Percentiles rank a stretch among this genome's conserved stretches.
Conservation (phyloP, 2,113 vertebrate genomes). For the Corythornis madagascariensis region DNA sequence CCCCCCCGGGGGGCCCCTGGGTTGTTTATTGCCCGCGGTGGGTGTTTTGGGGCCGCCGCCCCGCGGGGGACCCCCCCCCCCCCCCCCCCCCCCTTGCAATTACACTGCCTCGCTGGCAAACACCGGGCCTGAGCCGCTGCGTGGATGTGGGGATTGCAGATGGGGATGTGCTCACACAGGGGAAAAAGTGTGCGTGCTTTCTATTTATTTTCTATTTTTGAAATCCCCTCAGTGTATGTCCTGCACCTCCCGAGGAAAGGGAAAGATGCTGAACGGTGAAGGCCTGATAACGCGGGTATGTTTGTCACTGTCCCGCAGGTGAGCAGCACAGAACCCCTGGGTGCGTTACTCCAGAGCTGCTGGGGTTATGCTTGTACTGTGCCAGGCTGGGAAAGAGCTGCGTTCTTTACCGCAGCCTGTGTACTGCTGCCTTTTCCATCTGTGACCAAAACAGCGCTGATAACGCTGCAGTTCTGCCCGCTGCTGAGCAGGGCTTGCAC, state of each 20-base stretch:
- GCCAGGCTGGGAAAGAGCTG: not conserved
- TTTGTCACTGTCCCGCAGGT: no score
- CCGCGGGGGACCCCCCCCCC: no score
- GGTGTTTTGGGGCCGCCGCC: no score
- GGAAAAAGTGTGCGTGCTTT: not conserved
- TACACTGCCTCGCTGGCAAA: accelerated
- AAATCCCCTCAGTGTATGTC: accelerated
- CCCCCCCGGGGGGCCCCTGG: no score
- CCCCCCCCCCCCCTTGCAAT: accelerated
- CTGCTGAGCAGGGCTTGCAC: not conserved
- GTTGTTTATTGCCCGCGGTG: no score
- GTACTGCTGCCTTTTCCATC: accelerated
- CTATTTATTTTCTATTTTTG: no score
- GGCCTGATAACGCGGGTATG: accelerated
- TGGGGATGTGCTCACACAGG: accelerated
- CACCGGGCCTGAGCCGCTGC: not conserved
- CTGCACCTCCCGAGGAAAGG: no score
- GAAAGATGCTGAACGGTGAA: not conserved
- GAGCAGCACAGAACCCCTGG: no score
- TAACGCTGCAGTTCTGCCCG: not conserved
- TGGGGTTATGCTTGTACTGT: accelerated
- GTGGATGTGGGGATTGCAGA: not conserved
- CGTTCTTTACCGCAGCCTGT: no score
- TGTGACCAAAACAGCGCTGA: not conserved
- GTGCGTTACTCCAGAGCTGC: no score